These are phyloP conservation scores for Drosophila tripunctata DNA, from an alignment of 2,888 invertebrate species.

Conservation along the genomic window DNA sequence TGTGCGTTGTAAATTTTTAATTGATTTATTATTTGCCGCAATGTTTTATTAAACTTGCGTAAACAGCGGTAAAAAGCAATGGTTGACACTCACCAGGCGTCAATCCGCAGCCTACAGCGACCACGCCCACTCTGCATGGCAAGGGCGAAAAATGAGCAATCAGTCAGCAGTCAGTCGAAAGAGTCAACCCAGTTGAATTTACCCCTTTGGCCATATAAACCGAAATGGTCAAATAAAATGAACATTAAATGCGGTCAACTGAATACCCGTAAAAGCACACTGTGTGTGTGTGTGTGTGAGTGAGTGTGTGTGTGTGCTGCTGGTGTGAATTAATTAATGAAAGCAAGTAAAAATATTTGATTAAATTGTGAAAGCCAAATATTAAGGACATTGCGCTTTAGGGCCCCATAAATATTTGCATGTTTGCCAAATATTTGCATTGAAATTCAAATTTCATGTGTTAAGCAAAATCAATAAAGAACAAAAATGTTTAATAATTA, in stretches of 20 bases:
- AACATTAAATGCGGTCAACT: slow-evolving; percentile 50
- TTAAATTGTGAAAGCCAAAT: slow-evolving; percentile 59
- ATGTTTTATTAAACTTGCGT: slow-evolving; percentile 66
- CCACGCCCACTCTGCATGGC: background rate
- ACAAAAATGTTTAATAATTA: background rate
- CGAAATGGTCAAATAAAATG: slow-evolving; percentile 38
- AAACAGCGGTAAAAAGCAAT: slow-evolving; percentile 39
- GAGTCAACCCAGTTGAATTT: slow-evolving; percentile 7
- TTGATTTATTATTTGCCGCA: slow-evolving; percentile 63
- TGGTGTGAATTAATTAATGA: slow-evolving; percentile 60
- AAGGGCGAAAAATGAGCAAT: slow-evolving; percentile 34
- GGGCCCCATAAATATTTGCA: slow-evolving; percentile 4
- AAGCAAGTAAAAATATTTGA: slow-evolving; percentile 66
- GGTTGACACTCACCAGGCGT: slow-evolving; percentile 8
- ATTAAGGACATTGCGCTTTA: slow-evolving; percentile 27
- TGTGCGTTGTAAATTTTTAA: slow-evolving; percentile 61
- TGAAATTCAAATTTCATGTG: slow-evolving; percentile 12
- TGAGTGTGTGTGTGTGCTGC: slow-evolving; percentile 15
- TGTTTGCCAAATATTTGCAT: slow-evolving; percentile 22
- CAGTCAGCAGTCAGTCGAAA: slow-evolving; percentile 1
- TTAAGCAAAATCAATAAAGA: slow-evolving; percentile 1
- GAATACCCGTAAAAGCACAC: slow-evolving; percentile 23
- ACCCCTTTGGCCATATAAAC: slow-evolving; percentile 10
- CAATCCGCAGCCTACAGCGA: slow-evolving; percentile 3
- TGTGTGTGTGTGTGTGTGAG: slow-evolving; percentile 1